phyloP scores from a whole-genome alignment of 2,797 vertebrate genomes.

The Molothrus ater region DNA sequence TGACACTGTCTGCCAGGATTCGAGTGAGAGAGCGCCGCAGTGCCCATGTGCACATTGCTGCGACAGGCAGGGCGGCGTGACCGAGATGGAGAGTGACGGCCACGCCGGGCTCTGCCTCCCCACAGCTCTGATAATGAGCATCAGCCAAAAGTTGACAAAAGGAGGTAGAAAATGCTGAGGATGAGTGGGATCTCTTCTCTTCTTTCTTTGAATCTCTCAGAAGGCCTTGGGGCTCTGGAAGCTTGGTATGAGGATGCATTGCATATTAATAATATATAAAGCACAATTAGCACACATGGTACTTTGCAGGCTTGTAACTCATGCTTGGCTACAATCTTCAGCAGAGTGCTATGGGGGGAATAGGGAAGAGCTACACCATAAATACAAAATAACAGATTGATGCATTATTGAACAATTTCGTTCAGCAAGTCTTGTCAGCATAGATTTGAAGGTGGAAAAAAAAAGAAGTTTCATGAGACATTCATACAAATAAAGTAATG shows the following conservation, averaged over 20 bases:
- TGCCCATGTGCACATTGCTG: not conserved
- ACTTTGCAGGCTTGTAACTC: not conserved
- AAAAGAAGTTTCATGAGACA: not conserved
- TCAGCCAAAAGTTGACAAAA: not conserved
- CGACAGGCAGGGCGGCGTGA: not conserved
- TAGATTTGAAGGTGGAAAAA: not conserved
- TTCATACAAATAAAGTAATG: not conserved
- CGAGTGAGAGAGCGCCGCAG: not conserved
- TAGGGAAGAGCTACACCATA: not conserved
- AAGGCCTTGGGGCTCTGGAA: not conserved
- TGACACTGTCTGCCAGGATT: not conserved
- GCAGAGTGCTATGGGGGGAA: not conserved
- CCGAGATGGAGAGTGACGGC: not conserved
- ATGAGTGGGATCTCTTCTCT: not conserved
- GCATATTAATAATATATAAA: slow-evolving; percentile 36
- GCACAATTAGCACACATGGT: slow-evolving; percentile 11
- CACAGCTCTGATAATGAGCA: not conserved
- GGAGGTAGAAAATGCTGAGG: not conserved
- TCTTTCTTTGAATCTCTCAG: not conserved
- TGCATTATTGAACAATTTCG: slow-evolving; percentile 54
- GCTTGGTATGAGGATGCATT: not conserved
- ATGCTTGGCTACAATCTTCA: not conserved
- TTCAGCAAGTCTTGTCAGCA: slow-evolving; percentile 3
- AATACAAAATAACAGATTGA: not conserved
- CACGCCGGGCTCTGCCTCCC: not conserved